These are phyloP conservation scores for Sebastes fasciatus DNA, from an alignment of 2,113 vertebrate species.

Conservation along the genomic window DNA sequence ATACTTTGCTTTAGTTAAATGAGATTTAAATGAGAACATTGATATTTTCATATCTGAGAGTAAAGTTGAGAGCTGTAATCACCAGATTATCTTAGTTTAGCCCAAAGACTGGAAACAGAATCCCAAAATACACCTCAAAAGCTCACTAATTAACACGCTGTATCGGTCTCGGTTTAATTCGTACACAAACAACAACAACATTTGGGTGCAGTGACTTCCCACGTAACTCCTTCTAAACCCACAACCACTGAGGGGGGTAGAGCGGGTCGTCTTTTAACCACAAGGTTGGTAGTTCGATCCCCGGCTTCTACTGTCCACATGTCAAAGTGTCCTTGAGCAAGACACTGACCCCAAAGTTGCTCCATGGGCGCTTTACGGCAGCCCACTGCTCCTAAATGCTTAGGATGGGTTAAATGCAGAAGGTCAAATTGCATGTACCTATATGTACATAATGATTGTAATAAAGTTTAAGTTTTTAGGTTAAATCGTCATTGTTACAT, in stretches of 20 bases:
- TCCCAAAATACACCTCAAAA: neutral
- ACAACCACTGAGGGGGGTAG: no score
- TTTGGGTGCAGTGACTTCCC: neutral
- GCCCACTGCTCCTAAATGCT: no score
- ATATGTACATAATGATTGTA: no score
- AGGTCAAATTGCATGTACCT: no score
- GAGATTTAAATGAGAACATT: neutral
- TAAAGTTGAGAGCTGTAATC: neutral
- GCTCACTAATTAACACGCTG: neutral
- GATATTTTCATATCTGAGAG: neutral
- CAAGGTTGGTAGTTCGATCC: no score
- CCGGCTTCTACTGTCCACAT: no score
- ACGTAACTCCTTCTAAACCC: neutral
- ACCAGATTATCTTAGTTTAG: neutral
- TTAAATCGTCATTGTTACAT: neutral
- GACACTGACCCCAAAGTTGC: no score
- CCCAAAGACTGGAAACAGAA: neutral
- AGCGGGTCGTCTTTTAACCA: no score
- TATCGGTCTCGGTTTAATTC: neutral
- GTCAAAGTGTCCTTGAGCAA: no score
- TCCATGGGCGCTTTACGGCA: no score
- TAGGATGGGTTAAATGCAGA: no score
- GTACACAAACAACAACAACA: neutral
- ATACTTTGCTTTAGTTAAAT: neutral
- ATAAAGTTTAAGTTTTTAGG: no score